These are phyloP conservation scores for Florisuga fusca DNA, from an alignment of 2,797 vertebrate genomes.

Conservation along the genomic window DNA sequence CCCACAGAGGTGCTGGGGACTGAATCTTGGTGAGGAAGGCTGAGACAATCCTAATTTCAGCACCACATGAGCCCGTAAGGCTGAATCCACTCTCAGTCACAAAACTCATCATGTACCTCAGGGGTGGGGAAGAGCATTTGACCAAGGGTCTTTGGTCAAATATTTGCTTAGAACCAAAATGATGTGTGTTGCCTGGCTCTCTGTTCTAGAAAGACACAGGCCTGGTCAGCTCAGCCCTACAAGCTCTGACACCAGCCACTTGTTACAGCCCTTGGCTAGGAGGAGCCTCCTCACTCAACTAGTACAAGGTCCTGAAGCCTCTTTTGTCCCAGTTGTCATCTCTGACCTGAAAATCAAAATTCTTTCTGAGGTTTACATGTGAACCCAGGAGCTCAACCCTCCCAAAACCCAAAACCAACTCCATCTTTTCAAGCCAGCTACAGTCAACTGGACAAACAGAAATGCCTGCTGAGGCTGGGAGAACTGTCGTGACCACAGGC, in stretches of 20 bases:
- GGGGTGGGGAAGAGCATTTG: neutral
- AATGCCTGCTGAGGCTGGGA: neutral
- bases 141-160: neutral
- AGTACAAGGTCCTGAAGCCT: neutral
- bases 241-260: neutral
- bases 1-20: neutral
- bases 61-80: neutral
- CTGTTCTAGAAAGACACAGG: neutral
- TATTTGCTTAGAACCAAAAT: no score
- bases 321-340: neutral
- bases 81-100: neutral
- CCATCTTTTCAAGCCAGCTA: neutral
- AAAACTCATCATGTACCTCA: neutral
- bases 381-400: neutral
- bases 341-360: neutral
- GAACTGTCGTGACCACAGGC: accelerated
- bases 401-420: accelerated
- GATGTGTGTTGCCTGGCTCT: neutral
- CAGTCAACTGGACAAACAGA: neutral
- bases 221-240: neutral
- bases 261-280: neutral
- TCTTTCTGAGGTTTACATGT: neutral
- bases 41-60: neutral
- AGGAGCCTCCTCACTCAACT: neutral
- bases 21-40: neutral